Conservation (phyloP, 2,888 invertebrate genomes). For the Dorcus parallelipipedus region DNA sequence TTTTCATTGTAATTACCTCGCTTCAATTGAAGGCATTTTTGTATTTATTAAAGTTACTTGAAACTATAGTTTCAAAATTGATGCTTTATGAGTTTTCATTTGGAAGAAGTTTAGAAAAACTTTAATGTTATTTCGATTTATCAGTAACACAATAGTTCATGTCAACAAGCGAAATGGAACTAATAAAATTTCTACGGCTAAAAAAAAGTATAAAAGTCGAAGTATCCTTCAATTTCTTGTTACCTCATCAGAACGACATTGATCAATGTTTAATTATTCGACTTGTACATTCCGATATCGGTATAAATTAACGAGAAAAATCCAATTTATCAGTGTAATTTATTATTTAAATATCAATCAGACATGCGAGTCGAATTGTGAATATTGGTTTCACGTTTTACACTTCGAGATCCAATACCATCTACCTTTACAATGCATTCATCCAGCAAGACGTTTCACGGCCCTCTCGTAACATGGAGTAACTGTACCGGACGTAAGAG, state of each 20-base stretch:
- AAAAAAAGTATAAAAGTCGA: no score
- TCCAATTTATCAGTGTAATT: constrained; percentile 17
- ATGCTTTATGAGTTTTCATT: no score
- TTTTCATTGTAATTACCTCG: no score
- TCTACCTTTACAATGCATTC: background rate
- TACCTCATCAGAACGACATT: constrained; percentile 1
- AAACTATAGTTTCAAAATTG: no score
- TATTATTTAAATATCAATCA: constrained; percentile 20
- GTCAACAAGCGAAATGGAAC: no score
- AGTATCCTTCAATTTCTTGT: background rate
- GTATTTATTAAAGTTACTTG: no score
- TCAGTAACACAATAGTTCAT: no score
- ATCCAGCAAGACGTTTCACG: background rate
- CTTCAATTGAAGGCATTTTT: no score
- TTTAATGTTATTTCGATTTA: no score
- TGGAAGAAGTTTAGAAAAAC: no score
- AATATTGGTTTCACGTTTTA: constrained; percentile 6
- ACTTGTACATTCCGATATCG: constrained; percentile 6
- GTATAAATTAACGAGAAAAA: constrained; percentile 19
- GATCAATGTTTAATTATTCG: constrained; percentile 7
- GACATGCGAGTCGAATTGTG: constrained; percentile 10
- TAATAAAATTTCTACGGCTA: no score
- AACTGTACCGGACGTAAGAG: constrained; percentile 13
- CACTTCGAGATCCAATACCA: no score
- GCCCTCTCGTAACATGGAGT: background rate